Evolutionary conservation across 2,888 invertebrate species (phyloP).

Genomic region (Diploptera punctata): DNA sequence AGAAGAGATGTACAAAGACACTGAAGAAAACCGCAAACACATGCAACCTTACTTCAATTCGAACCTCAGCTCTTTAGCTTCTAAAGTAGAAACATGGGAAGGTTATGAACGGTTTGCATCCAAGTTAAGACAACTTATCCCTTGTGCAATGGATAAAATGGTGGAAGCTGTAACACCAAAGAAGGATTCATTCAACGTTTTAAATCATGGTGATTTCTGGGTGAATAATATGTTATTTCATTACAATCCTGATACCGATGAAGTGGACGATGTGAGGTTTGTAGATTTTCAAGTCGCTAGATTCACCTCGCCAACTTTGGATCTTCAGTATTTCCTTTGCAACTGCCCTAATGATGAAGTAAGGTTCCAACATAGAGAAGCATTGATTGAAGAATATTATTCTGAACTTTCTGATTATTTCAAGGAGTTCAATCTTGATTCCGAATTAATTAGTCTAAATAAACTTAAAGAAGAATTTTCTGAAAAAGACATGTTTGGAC

Average conservation of each 20-base stretch:
- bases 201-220: slow-evolving; percentile 43
- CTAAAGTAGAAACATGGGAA: slow-evolving; percentile 21
- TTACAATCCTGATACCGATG: background rate
- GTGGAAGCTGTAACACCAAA: background rate
- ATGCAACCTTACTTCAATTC: background rate
- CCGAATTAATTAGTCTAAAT: slow-evolving; percentile 22
- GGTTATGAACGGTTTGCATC: slow-evolving; percentile 21
- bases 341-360: slow-evolving; percentile 25
- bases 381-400: too few relatives aligned
- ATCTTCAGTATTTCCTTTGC: too few relatives aligned
- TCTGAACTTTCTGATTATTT: too few relatives aligned
- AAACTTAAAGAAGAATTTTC: slow-evolving; percentile 45
- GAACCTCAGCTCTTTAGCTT: slow-evolving; percentile 11
- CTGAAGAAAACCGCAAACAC: background rate
- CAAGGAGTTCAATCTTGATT: slow-evolving; percentile 26
- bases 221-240: slow-evolving; percentile 41
- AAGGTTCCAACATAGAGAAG: too few relatives aligned
- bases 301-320: slow-evolving; percentile 37
- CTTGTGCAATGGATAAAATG: background rate
- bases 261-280: slow-evolving; percentile 31
- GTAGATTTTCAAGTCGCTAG: slow-evolving; percentile 40
- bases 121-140: background rate
- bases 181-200: background rate
- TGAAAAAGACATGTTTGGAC: slow-evolving; percentile 41
- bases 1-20: too few relatives aligned